Evolutionary conservation across 2,113 vertebrate species (phyloP), one percentile per base, ranked within the genome.

Genomic region (Xiphorhynchus elegans): DNA sequence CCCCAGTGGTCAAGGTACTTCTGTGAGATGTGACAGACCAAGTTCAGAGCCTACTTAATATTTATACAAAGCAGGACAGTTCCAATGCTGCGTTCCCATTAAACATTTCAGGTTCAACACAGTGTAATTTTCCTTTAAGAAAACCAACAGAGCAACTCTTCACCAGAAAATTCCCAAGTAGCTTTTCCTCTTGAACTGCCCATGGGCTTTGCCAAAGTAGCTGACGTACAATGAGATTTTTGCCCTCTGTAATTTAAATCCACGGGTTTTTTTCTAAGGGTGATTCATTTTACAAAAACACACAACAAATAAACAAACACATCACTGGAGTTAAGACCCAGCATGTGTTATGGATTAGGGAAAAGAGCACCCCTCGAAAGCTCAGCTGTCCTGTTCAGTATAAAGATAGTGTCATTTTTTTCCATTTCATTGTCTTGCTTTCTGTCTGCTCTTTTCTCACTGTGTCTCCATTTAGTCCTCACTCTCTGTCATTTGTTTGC

Each of bases 291-390:
- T 37, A 92, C 83, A 92, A 90, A 94, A 95, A 69, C 85, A 94
- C 90, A 95, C 92, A 97, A 96, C 96, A 96, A 96, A 93, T 95
- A 96, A 97, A 96, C 93, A 97, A 96, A 95, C 95, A 84, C 86
- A 89, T 68, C 87, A 49, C 90, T 81, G 69, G 60, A 95, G 83
- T 94, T 94, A 89, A 92, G 93, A 67, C 56, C 91, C 29, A 94
- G 90, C 96, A 97, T 96, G 93, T 97, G 96, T 94, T 95, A 72
- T 20, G 88, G 95, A 96, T 97, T 97, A 96, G 79, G 83, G 80
- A 74, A 79, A 95, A 94, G 80, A 95, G 90, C 90, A 92, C 85
- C 92, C 93, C 95, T 96, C 62, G 37, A 96, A 94, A 96, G 95
- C 88, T 89, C 96, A 90, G 92, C 92, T 96, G 93, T 91, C 95